Conservation (phyloP, 1,140 invertebrate genomes). For the Leptonema lineaticorne region DNA sequence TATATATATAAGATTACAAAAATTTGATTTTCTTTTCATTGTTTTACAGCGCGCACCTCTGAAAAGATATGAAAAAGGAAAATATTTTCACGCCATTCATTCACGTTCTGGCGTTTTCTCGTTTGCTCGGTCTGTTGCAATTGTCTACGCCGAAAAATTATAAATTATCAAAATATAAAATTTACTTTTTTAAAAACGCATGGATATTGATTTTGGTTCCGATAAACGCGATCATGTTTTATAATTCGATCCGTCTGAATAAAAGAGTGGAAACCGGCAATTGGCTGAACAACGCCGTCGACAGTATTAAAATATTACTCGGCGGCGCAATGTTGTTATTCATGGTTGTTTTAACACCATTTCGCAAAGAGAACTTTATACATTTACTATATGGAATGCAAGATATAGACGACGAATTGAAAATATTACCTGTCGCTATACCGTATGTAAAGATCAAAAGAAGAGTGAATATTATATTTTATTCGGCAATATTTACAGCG, state of each 20-base stretch:
- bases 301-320: conserved; percentile 12
- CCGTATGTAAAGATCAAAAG: conserved; percentile 21
- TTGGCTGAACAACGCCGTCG: conserved; percentile 21
- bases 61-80: not conserved
- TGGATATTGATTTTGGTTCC: not conserved
- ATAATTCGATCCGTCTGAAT: not conserved
- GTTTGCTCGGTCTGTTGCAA: not conserved
- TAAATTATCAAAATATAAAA: no score
- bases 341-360: conserved; percentile 31
- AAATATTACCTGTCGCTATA: conserved; percentile 9
- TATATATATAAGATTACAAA: no score
- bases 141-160: not conserved
- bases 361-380: conserved; percentile 18
- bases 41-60: not conserved
- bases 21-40: no score
- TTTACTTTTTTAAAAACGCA: not conserved
- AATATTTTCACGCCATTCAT: not conserved
- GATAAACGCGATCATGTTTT: conserved; percentile 2
- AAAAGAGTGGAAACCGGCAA: not conserved
- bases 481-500: not conserved
- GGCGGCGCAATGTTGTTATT: conserved; percentile 8
- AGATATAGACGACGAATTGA: conserved; percentile 31
- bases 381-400: conserved; percentile 16
- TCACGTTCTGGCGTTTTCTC: conserved; percentile 7
- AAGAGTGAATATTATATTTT: conserved; percentile 20